Conservation (phyloP, 1,140 invertebrate genomes). For the Drosophila ercepeae region DNA sequence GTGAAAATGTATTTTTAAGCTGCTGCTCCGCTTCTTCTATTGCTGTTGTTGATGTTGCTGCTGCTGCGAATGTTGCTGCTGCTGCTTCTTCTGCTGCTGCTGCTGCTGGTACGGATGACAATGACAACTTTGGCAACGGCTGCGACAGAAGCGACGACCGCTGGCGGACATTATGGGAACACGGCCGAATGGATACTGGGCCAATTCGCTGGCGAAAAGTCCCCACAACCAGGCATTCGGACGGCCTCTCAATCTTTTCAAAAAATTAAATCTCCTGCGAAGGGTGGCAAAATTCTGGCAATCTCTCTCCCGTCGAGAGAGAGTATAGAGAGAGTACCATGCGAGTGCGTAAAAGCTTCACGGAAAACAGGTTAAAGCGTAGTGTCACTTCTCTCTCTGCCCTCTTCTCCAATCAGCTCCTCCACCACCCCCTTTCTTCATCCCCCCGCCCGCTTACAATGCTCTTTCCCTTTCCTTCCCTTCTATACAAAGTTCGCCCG, state of each 20-base stretch:
- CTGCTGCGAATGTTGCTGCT: constrained; percentile 28
- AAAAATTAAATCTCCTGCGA: constrained; percentile 40
- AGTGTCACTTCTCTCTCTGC: constrained; percentile 42
- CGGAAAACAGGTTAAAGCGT: constrained; percentile 80
- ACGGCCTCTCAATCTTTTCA: constrained; percentile 8
- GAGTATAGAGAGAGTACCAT: too few species aligned
- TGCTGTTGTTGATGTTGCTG: constrained; percentile 35
- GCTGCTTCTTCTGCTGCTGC: constrained; percentile 36
- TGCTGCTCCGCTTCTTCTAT: constrained; percentile 49
- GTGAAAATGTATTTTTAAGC: constrained; percentile 83
- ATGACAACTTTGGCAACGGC: constrained; percentile 78
- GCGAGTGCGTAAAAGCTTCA: constrained; percentile 76
- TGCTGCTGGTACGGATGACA: constrained; percentile 67
- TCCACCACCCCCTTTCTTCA: constrained; percentile 2
- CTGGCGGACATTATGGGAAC: constrained; percentile 83
- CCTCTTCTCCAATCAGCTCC: too few species aligned
- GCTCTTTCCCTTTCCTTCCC: constrained; percentile 1
- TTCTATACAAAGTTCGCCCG: constrained; percentile 36
- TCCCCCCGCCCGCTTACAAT: constrained; percentile 2
- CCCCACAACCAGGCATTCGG: constrained; percentile 35
- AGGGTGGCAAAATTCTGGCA: constrained; percentile 62
- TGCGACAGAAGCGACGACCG: constrained; percentile 76
- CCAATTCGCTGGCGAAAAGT: constrained; percentile 65
- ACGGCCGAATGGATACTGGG: constrained; percentile 83
- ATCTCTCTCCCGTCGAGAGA: background rate